Base-by-base conservation (phyloP, 2,888 invertebrate genomes). In the Zonitis immaculata region DNA sequence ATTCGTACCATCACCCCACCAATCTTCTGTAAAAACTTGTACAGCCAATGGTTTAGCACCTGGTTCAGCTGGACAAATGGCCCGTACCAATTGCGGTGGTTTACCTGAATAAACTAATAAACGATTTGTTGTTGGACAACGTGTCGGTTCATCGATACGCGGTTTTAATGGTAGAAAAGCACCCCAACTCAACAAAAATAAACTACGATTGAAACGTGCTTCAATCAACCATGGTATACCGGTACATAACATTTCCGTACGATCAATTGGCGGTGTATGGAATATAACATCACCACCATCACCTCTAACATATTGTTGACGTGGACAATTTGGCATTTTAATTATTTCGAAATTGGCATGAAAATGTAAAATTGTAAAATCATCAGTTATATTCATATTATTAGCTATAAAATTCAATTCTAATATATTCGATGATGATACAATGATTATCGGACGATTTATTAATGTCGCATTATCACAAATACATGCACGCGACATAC, bases 111-210 rank as follows among this genome's bases (percentile, higher is more conserved):
- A 92, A 42, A 93, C 82, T 59, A 93, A 82, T 52, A 94, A 78
- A 28, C 92, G 81, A 74, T 92, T 92, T 63, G 81, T 76, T 12
- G 91, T 91, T 50, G 85, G 84, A 71, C 92, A 92, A 55, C 85
- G 80, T 56, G 82, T 80, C 2, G 83, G 79, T 62, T 86, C 86
- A 54, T 82, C 79, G 0, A 78, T 74, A 6, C 82, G 76, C 2
- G 84, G 81, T 63, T 84, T 83, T 14, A 83, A 75, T 1, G 86
- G 82, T 60, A 91, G 71, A 67, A 88, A 86, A 61, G 85, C 85
- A 43, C 91, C 91, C 91, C 91, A 91, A 42, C 90, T 89, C 60
- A 91, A 80, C 52, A 92, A 78, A 72, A 89, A 91, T 51, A 92
- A 80, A 35, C 90, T 90, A 46, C 88, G 83, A 70, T 91, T 91